Evolutionary conservation across 2,797 vertebrate species (phyloP), one percentile per base, ranked within the genome.

Genomic region (Cossypha dichroa): DNA sequence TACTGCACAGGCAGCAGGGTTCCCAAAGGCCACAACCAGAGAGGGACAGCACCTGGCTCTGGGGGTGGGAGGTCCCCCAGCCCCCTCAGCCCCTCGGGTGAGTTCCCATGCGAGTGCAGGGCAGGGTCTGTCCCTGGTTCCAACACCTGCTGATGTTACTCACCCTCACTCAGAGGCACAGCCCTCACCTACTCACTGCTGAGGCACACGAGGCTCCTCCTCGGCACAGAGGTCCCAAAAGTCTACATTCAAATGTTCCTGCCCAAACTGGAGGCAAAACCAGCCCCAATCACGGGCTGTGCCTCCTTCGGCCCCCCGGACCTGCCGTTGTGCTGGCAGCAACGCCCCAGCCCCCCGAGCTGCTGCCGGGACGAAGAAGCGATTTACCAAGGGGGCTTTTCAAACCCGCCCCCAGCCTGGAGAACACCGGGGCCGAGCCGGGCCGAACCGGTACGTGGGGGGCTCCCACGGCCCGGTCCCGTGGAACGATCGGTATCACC

Each of bases 201-300:
- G 76, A 63, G 41, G 8, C 72, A 38, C 81, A n/a, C 11, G 12
- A 22, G 40, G 6, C 85, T 85, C 94, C 70, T 87, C 66, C 85
- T 67, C 22, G 2, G 25, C 25, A 2, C 36, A 3, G 9, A 31
- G 23, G 0, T 25, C 67, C 43, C 9, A 4, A 40, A n/a, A 64
- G 3, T 15, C 80, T 6, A 4, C 31, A 52, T 14, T 2, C 20
- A 69, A 82, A 28, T 8, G 5, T 2, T 56, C 43, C 77, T 40
- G 54, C n/a, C 31, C 55, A 6, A 60, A 17, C 38, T 1, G 49
- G 52, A 51, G 68, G 26, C 25, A 16, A 18, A 54, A 13, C 17
- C 41, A 7, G 45, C 28, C 19, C 15, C 3, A 4, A 0, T 2
- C 54, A 20, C 6, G 5, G 43, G 60, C 33, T 3, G 20, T 10